phyloP scores from a whole-genome alignment of 2,797 vertebrate species.

The Microctenopoma lineatum region DNA sequence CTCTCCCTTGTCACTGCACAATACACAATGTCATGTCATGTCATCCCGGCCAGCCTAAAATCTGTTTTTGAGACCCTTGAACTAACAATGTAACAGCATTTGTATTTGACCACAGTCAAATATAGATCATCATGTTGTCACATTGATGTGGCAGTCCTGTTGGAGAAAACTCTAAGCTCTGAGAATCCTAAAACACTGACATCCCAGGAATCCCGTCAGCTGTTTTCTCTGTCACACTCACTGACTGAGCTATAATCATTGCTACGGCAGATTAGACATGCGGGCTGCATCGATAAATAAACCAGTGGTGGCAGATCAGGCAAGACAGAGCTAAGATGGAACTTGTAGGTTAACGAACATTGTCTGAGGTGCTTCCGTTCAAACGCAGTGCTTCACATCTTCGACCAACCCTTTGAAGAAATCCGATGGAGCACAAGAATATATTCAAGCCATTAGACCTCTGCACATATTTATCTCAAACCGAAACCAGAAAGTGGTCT shows the following conservation, averaged over 20 bases:
- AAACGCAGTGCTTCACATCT: slow-evolving; percentile 9
- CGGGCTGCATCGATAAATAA: slow-evolving; percentile 18
- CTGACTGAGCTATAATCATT: not conserved
- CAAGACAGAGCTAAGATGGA: slow-evolving; percentile 5
- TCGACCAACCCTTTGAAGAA: slow-evolving; percentile 17
- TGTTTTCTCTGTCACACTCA: slow-evolving; percentile 2
- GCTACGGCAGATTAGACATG: slow-evolving; percentile 23
- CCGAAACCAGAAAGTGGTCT: slow-evolving; percentile 21
- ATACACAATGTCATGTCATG: not conserved
- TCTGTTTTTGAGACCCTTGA: too few species aligned
- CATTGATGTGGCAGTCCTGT: not conserved
- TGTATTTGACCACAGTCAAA: too few species aligned
- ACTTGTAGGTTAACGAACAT: slow-evolving; percentile 6
- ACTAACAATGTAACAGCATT: too few species aligned
- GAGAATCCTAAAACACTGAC: not conserved
- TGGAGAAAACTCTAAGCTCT: not conserved
- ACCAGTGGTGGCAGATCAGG: slow-evolving; percentile 12
- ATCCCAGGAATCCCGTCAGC: slow-evolving; percentile 15
- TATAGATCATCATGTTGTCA: not conserved
- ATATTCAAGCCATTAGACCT: slow-evolving; percentile 6
- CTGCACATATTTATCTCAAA: slow-evolving; percentile 19
- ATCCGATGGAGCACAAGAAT: slow-evolving; percentile 3
- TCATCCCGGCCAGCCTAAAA: too few species aligned
- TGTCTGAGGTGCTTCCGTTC: slow-evolving; percentile 27
- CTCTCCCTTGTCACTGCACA: not conserved